phyloP scores from a whole-genome alignment of 1,140 invertebrate species.

The Drosophila pruinosa region DNA sequence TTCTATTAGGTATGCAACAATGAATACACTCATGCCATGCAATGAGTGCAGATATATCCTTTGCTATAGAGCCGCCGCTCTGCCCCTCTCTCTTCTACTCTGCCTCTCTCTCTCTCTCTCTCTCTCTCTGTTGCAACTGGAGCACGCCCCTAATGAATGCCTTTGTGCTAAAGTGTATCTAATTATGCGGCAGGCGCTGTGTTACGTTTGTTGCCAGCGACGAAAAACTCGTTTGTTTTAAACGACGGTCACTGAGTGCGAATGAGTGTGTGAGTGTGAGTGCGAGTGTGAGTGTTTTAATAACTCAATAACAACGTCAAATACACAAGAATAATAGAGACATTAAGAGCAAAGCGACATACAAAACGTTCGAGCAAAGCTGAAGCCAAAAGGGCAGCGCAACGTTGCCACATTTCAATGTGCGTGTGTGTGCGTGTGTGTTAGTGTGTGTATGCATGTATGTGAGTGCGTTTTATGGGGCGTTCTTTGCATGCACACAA shows the following conservation, averaged over 20 bases:
- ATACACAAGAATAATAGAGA: conserved; percentile 78
- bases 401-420: conserved; percentile 44
- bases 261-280: conserved; percentile 2
- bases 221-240: conserved; percentile 69
- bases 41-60: neutral
- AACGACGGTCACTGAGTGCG: conserved; percentile 50
- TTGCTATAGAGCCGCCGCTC: neutral
- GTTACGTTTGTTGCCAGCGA: conserved; percentile 40
- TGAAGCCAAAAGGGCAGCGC: conserved; percentile 34
- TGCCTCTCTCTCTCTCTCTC: neutral
- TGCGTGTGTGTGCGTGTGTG: neutral
- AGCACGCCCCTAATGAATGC: conserved; percentile 71
- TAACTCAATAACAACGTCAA: conserved; percentile 78
- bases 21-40: conserved; percentile 6
- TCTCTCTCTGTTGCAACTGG: conserved; percentile 25
- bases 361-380: conserved; percentile 33
- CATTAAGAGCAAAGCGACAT: conserved; percentile 68
- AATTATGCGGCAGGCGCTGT: conserved; percentile 75
- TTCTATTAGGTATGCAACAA: conserved; percentile 11
- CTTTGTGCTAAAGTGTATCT: conserved; percentile 70
- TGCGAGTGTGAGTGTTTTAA: conserved; percentile 59
- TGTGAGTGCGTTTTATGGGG: conserved; percentile 38
- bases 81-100: neutral
- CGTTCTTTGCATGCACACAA: conserved; percentile 43
- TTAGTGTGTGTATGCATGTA: conserved; percentile 12